A percentile compares a stretch with the other conserved stretches of the same genome.
Evolutionary conservation across 2,797 vertebrate genomes (phyloP).

Genomic region (Aeoliscus strigatus): DNA sequence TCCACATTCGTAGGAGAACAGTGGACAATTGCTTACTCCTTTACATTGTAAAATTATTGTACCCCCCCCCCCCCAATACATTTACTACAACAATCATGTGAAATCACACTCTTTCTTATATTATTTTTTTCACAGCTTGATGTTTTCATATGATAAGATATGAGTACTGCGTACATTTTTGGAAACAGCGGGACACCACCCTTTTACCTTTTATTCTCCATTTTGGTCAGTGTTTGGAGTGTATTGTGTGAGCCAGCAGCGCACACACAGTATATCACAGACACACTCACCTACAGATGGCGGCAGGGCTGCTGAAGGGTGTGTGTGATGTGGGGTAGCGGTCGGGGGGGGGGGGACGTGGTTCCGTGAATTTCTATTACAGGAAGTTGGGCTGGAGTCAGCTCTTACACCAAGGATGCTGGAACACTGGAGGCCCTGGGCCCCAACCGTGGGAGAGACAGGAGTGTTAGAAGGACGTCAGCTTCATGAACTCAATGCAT

Average conservation of each 20-base stretch:
- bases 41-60: no score
- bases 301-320: conserved; percentile 14
- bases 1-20: no score
- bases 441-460: conserved; percentile 48
- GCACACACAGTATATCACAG: conserved; percentile 21
- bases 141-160: no score
- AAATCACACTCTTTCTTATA: no score
- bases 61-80: no score
- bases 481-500: conserved; percentile 12
- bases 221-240: conserved; percentile 9
- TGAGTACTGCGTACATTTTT: no score
- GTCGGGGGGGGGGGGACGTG: conserved; percentile 12
- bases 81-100: no score
- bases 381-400: conserved; percentile 64
- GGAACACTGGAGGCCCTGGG: conserved; percentile 46
- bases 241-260: conserved; percentile 35
- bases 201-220: conserved; percentile 19
- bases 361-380: conserved; percentile 69
- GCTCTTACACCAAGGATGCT: conserved; percentile 64
- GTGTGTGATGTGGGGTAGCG: conserved; percentile 1
- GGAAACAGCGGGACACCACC: conserved; percentile 6
- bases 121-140: no score
- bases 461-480: conserved; percentile 52
- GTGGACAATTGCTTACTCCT: no score
- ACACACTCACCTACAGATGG: conserved; percentile 34